A percentile compares a stretch with the other conserved stretches of the same genome.
phyloP scores from a whole-genome alignment of 1,140 invertebrate species.

The Calliopsis andreniformis region DNA sequence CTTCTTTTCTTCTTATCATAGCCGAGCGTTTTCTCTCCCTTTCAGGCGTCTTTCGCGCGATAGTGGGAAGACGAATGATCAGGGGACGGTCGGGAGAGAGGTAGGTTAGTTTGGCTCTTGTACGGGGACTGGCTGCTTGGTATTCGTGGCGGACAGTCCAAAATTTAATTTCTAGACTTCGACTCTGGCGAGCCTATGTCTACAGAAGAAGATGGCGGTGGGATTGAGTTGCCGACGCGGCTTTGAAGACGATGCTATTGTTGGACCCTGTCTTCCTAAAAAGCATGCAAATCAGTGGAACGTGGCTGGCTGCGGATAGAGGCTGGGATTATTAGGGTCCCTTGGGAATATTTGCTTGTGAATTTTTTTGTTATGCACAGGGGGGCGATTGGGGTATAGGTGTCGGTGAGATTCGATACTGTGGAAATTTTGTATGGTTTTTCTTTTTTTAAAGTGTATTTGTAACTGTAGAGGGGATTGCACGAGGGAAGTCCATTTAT shows the following conservation, averaged over 20 bases:
- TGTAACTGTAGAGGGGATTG: too few species aligned
- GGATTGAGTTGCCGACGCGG: neutral
- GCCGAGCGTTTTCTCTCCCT: constrained; percentile 9
- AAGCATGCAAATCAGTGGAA: constrained; percentile 57
- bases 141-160: constrained; percentile 58
- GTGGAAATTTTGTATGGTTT: too few species aligned
- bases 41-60: neutral
- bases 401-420: too few species aligned
- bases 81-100: neutral
- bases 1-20: constrained; percentile 19
- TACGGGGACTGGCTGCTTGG: constrained; percentile 54
- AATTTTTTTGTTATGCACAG: too few species aligned
- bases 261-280: constrained; percentile 16
- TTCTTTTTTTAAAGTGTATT: too few species aligned
- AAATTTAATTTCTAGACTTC: constrained; percentile 72
- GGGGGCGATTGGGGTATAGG: too few species aligned
- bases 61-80: constrained; percentile 20
- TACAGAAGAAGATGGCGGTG: constrained; percentile 20
- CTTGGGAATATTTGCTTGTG: too few species aligned
- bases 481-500: too few species aligned
- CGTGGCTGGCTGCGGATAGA: too few species aligned
- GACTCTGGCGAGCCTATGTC: constrained; percentile 38
- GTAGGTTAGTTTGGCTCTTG: constrained; percentile 55
- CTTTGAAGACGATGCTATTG: constrained; percentile 46
- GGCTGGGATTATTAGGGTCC: constrained; percentile 1